Evolutionary conservation across 2,797 vertebrate species (phyloP).

Genomic region (Taenioides sp.): DNA sequence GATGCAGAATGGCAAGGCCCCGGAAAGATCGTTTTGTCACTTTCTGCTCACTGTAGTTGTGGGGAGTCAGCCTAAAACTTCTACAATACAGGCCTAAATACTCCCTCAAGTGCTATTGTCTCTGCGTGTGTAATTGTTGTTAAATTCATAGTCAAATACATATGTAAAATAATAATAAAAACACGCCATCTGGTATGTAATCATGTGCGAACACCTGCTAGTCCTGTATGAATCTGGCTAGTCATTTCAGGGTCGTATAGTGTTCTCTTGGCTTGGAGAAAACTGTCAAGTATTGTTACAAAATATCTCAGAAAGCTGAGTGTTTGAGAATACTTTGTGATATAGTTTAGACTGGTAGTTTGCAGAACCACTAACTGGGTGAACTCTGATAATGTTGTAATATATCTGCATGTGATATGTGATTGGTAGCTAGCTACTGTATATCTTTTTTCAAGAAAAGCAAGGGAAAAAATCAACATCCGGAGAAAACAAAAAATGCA

Average conservation of each 20-base stretch:
- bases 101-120: slow-evolving; percentile 22
- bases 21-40: slow-evolving; percentile 55
- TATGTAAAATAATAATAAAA: slow-evolving; percentile 20
- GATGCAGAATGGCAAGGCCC: slow-evolving; percentile 60
- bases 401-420: slow-evolving; percentile 87
- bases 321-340: slow-evolving; percentile 82
- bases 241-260: slow-evolving; percentile 72
- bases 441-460: slow-evolving; percentile 78
- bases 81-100: slow-evolving; percentile 7
- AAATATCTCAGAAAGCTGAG: slow-evolving; percentile 77
- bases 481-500: slow-evolving; percentile 59
- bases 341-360: slow-evolving; percentile 86
- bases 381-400: slow-evolving; percentile 82
- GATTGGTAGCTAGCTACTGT: slow-evolving; percentile 83
- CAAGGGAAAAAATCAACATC: slow-evolving; percentile 54
- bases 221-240: slow-evolving; percentile 69
- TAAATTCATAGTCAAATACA: slow-evolving; percentile 29
- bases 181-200: slow-evolving; percentile 72
- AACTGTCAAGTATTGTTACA: slow-evolving; percentile 74
- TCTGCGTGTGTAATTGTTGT: slow-evolving; percentile 28
- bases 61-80: neutral
- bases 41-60: slow-evolving; percentile 3
- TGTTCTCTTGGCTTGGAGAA: slow-evolving; percentile 70
- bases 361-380: slow-evolving; percentile 81
- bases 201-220: slow-evolving; percentile 64